phyloP scores from a whole-genome alignment of 2,113 vertebrate species.

The Argyrosomus japonicus region DNA sequence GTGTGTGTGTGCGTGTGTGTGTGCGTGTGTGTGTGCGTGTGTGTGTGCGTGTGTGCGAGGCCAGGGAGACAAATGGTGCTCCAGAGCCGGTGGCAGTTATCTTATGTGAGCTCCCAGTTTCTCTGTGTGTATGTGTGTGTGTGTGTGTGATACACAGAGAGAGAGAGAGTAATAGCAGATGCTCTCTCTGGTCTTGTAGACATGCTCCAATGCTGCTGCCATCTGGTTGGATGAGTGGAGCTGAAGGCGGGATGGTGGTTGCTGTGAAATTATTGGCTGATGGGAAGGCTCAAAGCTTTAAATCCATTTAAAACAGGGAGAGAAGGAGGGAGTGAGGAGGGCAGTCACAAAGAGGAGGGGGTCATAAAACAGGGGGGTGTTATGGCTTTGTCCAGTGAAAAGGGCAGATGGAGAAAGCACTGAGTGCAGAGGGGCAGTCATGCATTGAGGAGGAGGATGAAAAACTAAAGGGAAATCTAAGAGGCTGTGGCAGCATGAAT shows the following conservation, averaged over 20 bases:
- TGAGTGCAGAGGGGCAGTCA: slow-evolving; percentile 42
- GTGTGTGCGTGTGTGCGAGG: background rate
- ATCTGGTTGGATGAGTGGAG: slow-evolving; percentile 75
- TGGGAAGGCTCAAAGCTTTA: slow-evolving; percentile 53
- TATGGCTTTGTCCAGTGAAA: slow-evolving; percentile 56
- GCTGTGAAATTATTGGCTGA: slow-evolving; percentile 56
- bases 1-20: too few relatives aligned
- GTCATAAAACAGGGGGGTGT: slow-evolving; percentile 3
- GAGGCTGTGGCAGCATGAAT: background rate
- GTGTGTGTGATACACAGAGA: slow-evolving; percentile 14
- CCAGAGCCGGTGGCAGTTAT: slow-evolving; percentile 36
- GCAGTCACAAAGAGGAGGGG: background rate
- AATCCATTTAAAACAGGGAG: slow-evolving; percentile 54
- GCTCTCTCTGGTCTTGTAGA: slow-evolving; percentile 58
- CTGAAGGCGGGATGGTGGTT: slow-evolving; percentile 54
- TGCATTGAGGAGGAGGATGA: slow-evolving; percentile 36
- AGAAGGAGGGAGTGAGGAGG: slow-evolving; percentile 1
- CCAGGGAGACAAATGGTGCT: slow-evolving; percentile 43
- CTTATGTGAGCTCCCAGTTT: slow-evolving; percentile 21
- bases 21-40: background rate
- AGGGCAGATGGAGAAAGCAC: slow-evolving; percentile 57
- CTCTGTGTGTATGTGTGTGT: slow-evolving; percentile 15
- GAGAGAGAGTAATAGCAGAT: slow-evolving; percentile 56
- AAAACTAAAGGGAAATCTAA: background rate
- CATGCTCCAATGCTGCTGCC: slow-evolving; percentile 73